Conservation (phyloP, 2,888 invertebrate genomes). For the Sphinx pinastri region DNA sequence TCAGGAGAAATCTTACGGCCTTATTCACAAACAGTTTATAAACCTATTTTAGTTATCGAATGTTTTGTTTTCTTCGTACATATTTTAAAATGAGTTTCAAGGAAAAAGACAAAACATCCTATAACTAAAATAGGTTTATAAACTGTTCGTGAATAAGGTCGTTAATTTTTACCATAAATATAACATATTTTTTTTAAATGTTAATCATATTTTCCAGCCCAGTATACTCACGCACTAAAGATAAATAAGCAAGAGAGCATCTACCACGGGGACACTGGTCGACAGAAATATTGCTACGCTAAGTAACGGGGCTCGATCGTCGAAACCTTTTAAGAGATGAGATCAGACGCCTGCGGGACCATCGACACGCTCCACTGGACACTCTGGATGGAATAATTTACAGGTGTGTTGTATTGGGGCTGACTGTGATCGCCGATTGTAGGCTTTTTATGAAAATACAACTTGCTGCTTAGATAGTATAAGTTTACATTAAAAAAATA, state of each 20-base stretch:
- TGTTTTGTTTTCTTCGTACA: too few species aligned
- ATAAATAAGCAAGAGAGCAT: conserved; percentile 32
- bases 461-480: background rate
- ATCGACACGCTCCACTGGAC: conserved; percentile 25
- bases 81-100: too few species aligned
- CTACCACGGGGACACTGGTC: conserved; percentile 10
- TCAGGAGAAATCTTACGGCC: too few species aligned
- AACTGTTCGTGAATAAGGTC: too few species aligned
- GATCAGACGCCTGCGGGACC: conserved; percentile 32
- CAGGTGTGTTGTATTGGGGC: conserved; percentile 5
- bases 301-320: conserved; percentile 53
- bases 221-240: conserved; percentile 9
- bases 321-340: conserved; percentile 74
- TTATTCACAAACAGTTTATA: too few species aligned
- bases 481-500: too few species aligned
- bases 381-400: conserved; percentile 18
- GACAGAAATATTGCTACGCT: conserved; percentile 33
- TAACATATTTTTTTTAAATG: too few species aligned
- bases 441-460: background rate
- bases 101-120: too few species aligned
- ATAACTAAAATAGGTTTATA: too few species aligned
- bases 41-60: too few species aligned
- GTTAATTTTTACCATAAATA: too few species aligned
- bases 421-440: background rate
- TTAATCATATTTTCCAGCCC: background rate